phyloP scores from a whole-genome alignment of 2,888 invertebrate species.

The Monoplex corrugatus region DNA sequence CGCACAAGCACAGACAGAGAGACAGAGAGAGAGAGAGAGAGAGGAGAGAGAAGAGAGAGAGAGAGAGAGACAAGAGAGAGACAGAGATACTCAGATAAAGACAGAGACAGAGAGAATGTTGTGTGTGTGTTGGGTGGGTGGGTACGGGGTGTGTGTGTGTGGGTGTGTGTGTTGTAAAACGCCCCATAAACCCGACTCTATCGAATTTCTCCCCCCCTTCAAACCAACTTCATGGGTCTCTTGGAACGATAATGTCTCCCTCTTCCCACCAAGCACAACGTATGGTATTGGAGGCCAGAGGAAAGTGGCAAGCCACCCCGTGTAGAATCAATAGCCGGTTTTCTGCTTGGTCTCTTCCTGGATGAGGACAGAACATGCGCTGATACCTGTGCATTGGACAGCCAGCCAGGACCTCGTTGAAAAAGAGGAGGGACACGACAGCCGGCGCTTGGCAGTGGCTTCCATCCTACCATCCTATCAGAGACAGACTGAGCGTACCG shows the following conservation, averaged over 20 bases:
- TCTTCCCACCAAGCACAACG: background rate
- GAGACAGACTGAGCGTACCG: too few relatives aligned
- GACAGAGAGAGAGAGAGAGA: background rate
- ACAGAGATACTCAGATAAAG: background rate
- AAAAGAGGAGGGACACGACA: background rate
- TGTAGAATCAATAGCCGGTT: slow-evolving; percentile 39
- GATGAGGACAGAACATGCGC: background rate
- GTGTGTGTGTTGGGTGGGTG: too few relatives aligned
- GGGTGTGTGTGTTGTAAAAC: background rate
- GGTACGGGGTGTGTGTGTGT: background rate
- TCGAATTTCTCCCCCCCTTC: background rate
- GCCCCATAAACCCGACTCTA: slow-evolving; percentile 30
- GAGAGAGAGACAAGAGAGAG: too few relatives aligned
- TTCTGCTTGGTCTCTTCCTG: slow-evolving; percentile 32
- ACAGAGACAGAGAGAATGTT: background rate
- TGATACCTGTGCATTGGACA: background rate
- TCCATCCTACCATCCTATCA: background rate
- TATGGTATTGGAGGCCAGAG: background rate
- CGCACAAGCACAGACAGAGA: background rate
- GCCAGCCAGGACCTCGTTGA: background rate
- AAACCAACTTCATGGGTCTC: background rate
- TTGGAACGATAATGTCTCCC: background rate
- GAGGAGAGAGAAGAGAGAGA: background rate
- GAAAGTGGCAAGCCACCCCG: background rate
- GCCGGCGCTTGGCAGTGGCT: background rate